Base-by-base conservation (phyloP, 2,888 invertebrate species). In the Clivina fossor region DNA sequence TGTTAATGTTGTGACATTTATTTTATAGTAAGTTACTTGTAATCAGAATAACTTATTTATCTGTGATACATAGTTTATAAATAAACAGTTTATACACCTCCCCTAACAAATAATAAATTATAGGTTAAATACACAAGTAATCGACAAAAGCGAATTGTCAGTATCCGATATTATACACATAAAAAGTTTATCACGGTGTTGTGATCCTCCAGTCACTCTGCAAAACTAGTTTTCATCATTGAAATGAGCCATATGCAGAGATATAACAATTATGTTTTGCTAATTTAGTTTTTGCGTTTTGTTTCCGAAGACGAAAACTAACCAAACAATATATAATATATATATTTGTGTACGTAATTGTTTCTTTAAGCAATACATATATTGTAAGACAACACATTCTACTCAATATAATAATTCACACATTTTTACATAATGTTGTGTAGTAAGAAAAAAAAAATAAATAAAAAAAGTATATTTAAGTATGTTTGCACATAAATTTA, bases 161-260 rank as follows among this genome's bases (percentile, higher is more conserved):
- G 44, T 35, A 26, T 37, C 24, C 44, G 37, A 19, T 44, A 33
- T 9, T 53, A 37, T 35, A 24, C 38, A 40, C 26, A 50, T 28
- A 22, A 50, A 9, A 43, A 24, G 51, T 30, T 51, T 57, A 57
- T 56, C 56, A 54, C 57, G 59, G 57, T 60, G 61, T 61, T 63
- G 62, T 62, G 63, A 64, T 64, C 59, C 57, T 58, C n/a, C 48
- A 60, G 57, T 49, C 57, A 58, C 57, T 61, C 59, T 60, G 44
- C 58, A 32, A 16, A 32, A 40, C 49, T 49, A 49, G 49, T 46
- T 46, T 46, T 32, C 30, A 3, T 11, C 16, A 44, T 2, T n/a
- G 30, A 46, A 46, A 49, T 30, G 28, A 49, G 38, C 48, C 48
- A 48, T 40, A 38, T 38, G 38, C 49, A 49, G 49, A 49, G 49